phyloP scores from a whole-genome alignment of 2,797 vertebrate species.

The Platalea minor region DNA sequence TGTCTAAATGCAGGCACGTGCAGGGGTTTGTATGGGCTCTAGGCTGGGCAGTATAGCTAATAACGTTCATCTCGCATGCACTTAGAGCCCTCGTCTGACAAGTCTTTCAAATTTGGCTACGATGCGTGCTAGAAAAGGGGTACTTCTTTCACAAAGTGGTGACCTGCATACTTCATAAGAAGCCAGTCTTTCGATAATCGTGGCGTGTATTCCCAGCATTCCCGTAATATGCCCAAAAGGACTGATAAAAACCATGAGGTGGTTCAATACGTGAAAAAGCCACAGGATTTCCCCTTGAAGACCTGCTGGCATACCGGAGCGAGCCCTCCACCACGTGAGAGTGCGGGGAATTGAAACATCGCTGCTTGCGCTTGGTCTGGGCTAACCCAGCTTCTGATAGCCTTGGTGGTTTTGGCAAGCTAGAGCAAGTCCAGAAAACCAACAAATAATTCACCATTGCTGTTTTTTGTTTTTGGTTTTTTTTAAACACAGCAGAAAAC shows the following conservation, averaged over 20 bases:
- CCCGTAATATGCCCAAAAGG: neutral
- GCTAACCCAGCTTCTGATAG: neutral
- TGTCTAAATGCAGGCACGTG: neutral
- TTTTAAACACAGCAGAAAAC: neutral
- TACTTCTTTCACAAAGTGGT: neutral
- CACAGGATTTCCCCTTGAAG: neutral
- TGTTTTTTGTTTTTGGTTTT: neutral
- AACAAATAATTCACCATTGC: neutral
- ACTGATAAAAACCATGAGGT: neutral
- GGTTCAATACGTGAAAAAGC: neutral
- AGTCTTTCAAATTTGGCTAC: neutral
- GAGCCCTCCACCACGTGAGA: accelerated
- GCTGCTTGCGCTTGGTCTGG: neutral
- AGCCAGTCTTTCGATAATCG: neutral
- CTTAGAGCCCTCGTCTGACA: neutral
- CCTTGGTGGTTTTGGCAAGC: neutral
- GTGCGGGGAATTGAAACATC: neutral
- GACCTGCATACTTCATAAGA: neutral
- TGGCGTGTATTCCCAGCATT: neutral
- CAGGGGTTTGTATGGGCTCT: neutral
- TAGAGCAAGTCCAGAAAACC: neutral
- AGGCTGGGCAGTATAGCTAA: neutral
- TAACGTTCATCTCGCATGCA: accelerated
- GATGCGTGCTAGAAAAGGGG: neutral
- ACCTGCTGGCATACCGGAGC: neutral